phyloP scores from a whole-genome alignment of 2,797 vertebrate species.

The Delichon dasypus region DNA sequence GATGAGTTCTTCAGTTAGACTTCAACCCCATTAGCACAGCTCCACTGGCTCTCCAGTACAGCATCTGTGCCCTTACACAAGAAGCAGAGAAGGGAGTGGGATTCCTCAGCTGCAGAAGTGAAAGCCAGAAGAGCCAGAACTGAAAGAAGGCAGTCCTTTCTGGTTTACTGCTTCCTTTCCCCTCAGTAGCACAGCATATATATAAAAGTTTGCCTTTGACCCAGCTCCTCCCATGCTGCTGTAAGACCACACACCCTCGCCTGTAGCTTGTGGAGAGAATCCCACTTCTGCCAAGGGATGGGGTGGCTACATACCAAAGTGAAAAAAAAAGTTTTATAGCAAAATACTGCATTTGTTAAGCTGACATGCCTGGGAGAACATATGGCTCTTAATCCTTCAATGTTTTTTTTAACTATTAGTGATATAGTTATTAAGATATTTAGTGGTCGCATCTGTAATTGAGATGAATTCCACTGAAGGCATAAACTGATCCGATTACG shows the following conservation, averaged over 20 bases:
- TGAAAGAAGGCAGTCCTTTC: constrained; percentile 24
- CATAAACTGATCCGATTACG: background rate
- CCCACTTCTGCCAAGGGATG: background rate
- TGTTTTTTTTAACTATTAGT: background rate
- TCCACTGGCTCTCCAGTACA: background rate
- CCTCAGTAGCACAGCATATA: background rate
- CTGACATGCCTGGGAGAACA: constrained; percentile 15
- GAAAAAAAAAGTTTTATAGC: background rate
- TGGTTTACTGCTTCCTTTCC: constrained; percentile 52
- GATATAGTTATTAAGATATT: background rate
- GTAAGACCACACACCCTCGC: constrained; percentile 20
- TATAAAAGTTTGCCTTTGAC: constrained; percentile 46
- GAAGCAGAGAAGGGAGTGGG: background rate
- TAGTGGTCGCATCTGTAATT: constrained; percentile 19
- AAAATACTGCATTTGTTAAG: background rate
- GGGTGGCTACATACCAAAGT: background rate
- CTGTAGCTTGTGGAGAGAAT: background rate
- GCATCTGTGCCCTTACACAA: background rate
- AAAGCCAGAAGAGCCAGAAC: background rate
- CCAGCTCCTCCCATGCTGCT: constrained; percentile 40
- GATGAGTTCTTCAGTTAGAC: background rate
- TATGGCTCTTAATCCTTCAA: background rate
- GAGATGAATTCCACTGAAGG: background rate
- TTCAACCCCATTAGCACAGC: constrained; percentile 1
- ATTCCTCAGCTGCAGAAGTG: constrained; percentile 28